Base-by-base conservation (phyloP, 2,888 invertebrate genomes). In the Cyaniris semiargus region DNA sequence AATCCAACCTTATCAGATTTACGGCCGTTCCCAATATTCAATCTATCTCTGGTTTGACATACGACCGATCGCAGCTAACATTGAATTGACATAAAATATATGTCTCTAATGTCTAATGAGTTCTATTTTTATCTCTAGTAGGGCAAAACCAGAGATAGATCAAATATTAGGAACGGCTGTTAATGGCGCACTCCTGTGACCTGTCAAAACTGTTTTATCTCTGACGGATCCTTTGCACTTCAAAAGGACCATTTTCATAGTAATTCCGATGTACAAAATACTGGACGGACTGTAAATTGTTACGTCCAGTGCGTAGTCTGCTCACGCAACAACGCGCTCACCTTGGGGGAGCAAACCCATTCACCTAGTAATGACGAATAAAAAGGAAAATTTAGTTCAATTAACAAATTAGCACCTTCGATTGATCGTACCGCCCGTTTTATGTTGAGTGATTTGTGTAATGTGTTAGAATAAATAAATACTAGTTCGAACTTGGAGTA, bases 321-420 rank as follows among this genome's bases (percentile, higher is more conserved):
- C 21, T 23, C 72, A 72, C 48, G 72, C 72, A 72, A 72, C 23
- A 44, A 72, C 72, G 44, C 72, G 72, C 44, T 72, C 72, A 72
- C 48, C 48, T 72, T 72, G 72, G 72, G 3, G 38, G 5, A n/a
- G 71, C 44, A 10, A 7, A 71, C 4, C 72, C 72, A 72, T 72
- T 72, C 72, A 72, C 72, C 60, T 3, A 60, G 21, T 60, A 44
- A 44, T 71, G 23, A 72, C 48, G 72, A 48, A 15, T 44, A 48
- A 72, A 72, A 72, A 8, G 48, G 72, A 72, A 48, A 72, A 72
- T 72, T 21, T 44, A 21, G 6, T 23, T n/a, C 31, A 70, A 70
- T 70, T 70, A 23, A 60, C 23, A 23, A 60, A 60, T 60, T 60
- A 23, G 13, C 23, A 60, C 21, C 10, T 60, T 10, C 23, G 13